Conservation (phyloP, 2,113 vertebrate species). For the Actenoides hombroni region DNA sequence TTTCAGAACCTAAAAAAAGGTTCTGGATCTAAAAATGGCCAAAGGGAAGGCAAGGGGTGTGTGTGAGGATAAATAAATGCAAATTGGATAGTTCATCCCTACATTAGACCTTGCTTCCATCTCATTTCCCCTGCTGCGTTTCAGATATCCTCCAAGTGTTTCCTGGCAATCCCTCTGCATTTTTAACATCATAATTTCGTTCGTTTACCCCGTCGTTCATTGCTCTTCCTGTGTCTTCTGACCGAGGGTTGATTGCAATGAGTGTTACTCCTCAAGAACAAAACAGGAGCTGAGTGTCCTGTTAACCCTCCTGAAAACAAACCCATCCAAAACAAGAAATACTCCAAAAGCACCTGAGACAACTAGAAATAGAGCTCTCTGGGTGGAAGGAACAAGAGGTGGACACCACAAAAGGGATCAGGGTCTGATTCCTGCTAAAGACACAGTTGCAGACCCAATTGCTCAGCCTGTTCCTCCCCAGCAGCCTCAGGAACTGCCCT, state of each 20-base stretch:
- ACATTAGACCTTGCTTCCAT: background rate
- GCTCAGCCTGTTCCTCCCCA: background rate
- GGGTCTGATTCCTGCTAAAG: background rate
- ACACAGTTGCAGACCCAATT: background rate
- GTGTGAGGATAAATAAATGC: background rate
- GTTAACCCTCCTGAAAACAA: background rate
- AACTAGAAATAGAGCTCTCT: fast-evolving
- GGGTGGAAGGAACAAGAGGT: background rate
- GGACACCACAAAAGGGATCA: background rate
- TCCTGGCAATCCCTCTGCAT: conserved; percentile 43
- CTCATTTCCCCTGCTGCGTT: background rate
- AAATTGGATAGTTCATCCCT: background rate
- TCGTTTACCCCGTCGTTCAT: conserved; percentile 35
- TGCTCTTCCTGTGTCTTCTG: conserved; percentile 63
- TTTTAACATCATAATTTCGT: conserved; percentile 25
- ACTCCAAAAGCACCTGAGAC: background rate
- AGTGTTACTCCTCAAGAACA: background rate
- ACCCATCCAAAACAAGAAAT: background rate
- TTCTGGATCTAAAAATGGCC: background rate
- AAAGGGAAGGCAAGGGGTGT: background rate
- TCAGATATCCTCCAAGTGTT: background rate
- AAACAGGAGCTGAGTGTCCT: background rate
- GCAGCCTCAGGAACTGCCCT: background rate
- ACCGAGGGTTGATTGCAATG: background rate
- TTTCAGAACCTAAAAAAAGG: background rate